These are phyloP conservation scores for Porites lutea DNA, from an alignment of 64 coral and sea anemone species.

Conservation along the genomic window DNA sequence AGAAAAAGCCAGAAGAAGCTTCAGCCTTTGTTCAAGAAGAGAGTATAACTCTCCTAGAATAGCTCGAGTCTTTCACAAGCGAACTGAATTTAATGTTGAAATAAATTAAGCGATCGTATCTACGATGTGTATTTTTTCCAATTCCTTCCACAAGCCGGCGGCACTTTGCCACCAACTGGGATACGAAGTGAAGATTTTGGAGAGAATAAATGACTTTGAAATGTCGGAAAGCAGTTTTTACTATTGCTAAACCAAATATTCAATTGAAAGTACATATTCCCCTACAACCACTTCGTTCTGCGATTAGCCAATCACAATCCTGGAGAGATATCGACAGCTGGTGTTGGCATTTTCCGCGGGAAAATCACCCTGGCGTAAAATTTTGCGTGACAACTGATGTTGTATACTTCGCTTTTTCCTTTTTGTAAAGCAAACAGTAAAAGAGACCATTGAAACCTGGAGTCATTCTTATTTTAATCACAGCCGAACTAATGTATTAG, in stretches of 20 bases:
- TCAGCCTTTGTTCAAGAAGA: background rate
- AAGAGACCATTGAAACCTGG: background rate
- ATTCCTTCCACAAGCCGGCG: constrained; percentile 1
- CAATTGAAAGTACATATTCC: constrained; percentile 19
- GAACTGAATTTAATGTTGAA: background rate
- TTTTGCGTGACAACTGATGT: background rate
- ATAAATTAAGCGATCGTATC: constrained; percentile 24
- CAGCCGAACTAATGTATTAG: constrained; percentile 16
- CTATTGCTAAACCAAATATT: background rate
- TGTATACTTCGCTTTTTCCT: background rate
- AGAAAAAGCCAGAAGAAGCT: background rate
- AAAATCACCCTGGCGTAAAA: constrained; percentile 85
- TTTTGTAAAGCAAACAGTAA: constrained; percentile 9
- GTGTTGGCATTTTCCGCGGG: constrained; percentile 89
- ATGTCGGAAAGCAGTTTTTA: constrained; percentile 21
- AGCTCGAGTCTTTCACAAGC: background rate
- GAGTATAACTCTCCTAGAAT: background rate
- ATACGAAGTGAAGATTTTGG: background rate
- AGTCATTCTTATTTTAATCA: constrained; percentile 19
- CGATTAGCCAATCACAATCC: constrained; percentile 78
- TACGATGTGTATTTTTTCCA: background rate
- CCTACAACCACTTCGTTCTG: constrained; percentile 27
- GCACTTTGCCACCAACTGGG: constrained; percentile 37
- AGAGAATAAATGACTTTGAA: constrained; percentile 34
- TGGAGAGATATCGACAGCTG: constrained; percentile 66